These are phyloP conservation scores for Uropsilus gracilis DNA, from an alignment of 2,113 vertebrate species.

Conservation along the genomic window DNA sequence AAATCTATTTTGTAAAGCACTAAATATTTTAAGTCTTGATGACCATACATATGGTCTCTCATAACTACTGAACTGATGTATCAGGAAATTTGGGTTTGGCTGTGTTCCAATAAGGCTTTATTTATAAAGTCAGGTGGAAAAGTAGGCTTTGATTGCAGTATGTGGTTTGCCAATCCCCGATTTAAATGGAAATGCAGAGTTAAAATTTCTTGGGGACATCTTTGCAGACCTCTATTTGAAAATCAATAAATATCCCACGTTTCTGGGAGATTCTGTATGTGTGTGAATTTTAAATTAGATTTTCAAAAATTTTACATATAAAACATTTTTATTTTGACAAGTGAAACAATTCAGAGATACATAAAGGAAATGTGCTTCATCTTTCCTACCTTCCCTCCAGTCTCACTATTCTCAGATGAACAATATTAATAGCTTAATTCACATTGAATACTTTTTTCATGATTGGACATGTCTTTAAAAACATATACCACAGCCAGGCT, in stretches of 20 bases:
- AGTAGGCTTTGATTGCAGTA: background rate
- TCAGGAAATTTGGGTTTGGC: background rate
- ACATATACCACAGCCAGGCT: too few species aligned
- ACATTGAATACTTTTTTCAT: background rate
- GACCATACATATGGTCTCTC: background rate
- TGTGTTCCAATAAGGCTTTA: background rate
- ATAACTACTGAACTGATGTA: background rate
- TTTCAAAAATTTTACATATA: slow-evolving; percentile 14
- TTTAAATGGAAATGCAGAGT: slow-evolving; percentile 39
- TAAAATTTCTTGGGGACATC: slow-evolving; percentile 5
- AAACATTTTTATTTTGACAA: slow-evolving; percentile 29
- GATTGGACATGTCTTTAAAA: background rate
- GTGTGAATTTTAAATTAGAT: background rate
- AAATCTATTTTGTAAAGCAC: background rate
- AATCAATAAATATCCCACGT: background rate
- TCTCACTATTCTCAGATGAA: background rate
- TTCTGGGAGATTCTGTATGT: background rate
- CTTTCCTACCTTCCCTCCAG: background rate
- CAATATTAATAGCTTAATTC: slow-evolving; percentile 50
- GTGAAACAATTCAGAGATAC: background rate
- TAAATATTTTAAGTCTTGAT: background rate
- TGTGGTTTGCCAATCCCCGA: background rate
- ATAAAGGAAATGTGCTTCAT: slow-evolving; percentile 13
- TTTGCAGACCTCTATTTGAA: slow-evolving; percentile 24
- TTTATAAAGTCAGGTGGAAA: background rate